A percentile compares a stretch with the other conserved stretches of the same genome.
Evolutionary conservation across 2,797 vertebrate genomes (phyloP).

Genomic region (Lacerta bilineata): DNA sequence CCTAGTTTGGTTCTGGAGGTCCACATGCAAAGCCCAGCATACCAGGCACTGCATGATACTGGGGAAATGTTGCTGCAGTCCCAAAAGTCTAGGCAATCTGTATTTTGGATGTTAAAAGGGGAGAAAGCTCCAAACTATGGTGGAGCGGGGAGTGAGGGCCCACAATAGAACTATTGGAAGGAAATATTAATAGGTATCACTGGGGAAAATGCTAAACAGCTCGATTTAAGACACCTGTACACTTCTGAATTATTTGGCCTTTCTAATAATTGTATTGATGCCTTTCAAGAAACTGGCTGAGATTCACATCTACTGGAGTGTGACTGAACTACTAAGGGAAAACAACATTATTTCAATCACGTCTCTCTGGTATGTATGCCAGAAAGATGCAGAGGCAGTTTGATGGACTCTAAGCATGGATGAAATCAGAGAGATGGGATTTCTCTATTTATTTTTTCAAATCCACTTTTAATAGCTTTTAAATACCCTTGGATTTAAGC

Average conservation of each 20-base stretch:
- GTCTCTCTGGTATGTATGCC: background rate
- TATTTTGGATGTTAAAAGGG: background rate
- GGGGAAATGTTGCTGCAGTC: background rate
- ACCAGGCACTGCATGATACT: background rate
- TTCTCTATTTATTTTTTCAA: slow-evolving; percentile 26
- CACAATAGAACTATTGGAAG: slow-evolving; percentile 3
- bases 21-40: background rate
- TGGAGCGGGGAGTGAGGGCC: rapidly evolving
- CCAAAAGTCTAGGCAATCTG: background rate
- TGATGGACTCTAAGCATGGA: slow-evolving; percentile 5
- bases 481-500: slow-evolving; percentile 23
- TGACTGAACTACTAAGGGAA: slow-evolving; percentile 70
- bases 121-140: rapidly evolving
- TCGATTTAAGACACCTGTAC: background rate
- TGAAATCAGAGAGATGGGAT: background rate
- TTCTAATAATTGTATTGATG: background rate
- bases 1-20: background rate
- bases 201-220: background rate
- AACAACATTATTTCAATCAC: slow-evolving; percentile 18
- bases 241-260: slow-evolving; percentile 18
- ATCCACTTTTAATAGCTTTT: slow-evolving; percentile 13
- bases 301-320: slow-evolving; percentile 66
- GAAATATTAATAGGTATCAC: background rate
- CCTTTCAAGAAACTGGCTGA: slow-evolving; percentile 39
- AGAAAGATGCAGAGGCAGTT: slow-evolving; percentile 11